Base-by-base conservation (phyloP, 2,797 vertebrate genomes). In the Neopelma chrysocephalum region DNA sequence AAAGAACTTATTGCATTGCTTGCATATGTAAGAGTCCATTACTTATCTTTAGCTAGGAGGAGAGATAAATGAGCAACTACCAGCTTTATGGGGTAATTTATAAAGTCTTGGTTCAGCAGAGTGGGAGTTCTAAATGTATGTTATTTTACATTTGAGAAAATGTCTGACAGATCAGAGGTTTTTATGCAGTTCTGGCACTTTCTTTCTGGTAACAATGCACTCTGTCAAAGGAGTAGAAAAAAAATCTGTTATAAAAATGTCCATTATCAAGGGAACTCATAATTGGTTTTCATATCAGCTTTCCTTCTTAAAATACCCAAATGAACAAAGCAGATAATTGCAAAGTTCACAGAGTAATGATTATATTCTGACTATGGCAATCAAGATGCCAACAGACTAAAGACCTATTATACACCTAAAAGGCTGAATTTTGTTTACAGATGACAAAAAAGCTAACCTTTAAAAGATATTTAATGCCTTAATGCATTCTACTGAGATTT, bases 231-330 rank as follows among this genome's bases (percentile, higher is more conserved):
- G 51, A 69, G 34, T 21, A 68, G 65, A 17, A 90, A 76, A 78
- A 72, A 77, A 40, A 34, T 43, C 68, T 72, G 38, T 4, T n/a
- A 66, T 32, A 82, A 95, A 80, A 79, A 65, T 34, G 66, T 60
- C 89, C 69, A 47, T 89, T 96, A 92, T 90, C 65, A 68, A 57
- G 65, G 89, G 93, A 96, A 93, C 40, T 70, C 60, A 73, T 69
- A 89, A 69, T 61, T 64, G 48, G 31, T 70, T 97, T 95, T 93
- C 82, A 31, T 72, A 89, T 78, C 71, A 91, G 57, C 51, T 79
- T 90, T 94, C 73, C 51, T 77, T 71, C 88, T 85, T 83, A 82
- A 93, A 96, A 93, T 70, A 96, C 86, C 65, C 80, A 81, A 90
- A 82, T 70, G 47, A 96, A 89, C 43, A 86, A 83, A 84, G 54